phyloP scores from a whole-genome alignment of 1,140 invertebrate species.

The Papilio glaucus region DNA sequence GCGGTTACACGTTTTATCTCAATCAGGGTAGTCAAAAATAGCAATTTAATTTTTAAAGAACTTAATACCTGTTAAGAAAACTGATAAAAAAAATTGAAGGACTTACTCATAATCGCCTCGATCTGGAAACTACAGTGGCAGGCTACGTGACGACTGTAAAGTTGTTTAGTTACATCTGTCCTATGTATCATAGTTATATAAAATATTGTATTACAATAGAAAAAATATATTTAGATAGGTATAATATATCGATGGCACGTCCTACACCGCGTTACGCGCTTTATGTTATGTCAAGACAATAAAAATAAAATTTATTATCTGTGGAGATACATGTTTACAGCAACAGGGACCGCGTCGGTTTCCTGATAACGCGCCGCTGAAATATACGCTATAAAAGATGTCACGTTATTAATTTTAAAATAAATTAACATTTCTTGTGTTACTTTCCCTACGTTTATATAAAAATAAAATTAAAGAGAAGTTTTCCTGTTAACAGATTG shows the following conservation, averaged over 20 bases:
- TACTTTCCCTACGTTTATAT: constrained; percentile 25
- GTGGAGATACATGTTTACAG: background rate
- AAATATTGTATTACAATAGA: background rate
- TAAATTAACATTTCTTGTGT: background rate
- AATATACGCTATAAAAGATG: constrained; percentile 29
- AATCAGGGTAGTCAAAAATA: no score
- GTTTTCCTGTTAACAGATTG: background rate
- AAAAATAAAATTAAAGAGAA: background rate
- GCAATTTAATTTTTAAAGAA: no score
- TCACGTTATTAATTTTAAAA: constrained; percentile 6
- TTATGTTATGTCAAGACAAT: background rate
- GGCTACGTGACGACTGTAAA: no score
- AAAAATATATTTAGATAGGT: background rate
- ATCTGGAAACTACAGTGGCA: no score
- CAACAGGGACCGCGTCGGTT: background rate
- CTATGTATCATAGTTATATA: background rate
- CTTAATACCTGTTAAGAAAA: no score
- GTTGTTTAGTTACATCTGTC: no score
- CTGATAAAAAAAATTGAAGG: no score
- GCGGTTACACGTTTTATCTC: no score
- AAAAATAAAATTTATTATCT: constrained; percentile 32
- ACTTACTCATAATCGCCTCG: no score
- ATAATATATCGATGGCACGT: background rate
- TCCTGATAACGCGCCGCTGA: constrained; percentile 22
- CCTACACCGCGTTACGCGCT: background rate